Evolutionary conservation across 2,797 vertebrate species (phyloP).

Genomic region (Mionectes olivaceus): DNA sequence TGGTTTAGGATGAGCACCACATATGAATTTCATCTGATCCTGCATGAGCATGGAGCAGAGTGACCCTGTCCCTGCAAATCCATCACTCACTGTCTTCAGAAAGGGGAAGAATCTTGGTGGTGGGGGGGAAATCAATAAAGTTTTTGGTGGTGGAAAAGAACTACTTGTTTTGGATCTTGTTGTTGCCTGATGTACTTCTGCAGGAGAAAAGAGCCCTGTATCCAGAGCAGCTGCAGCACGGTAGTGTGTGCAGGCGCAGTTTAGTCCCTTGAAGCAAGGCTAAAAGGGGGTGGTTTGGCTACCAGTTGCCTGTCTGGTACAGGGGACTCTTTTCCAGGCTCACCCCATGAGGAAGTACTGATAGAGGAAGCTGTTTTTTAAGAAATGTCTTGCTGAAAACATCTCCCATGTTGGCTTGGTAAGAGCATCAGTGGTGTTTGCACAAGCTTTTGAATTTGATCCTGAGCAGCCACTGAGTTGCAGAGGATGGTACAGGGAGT

Average conservation of each 20-base stretch:
- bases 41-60: neutral
- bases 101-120: neutral
- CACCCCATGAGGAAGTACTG: neutral
- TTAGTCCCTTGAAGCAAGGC: neutral
- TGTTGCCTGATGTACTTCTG: neutral
- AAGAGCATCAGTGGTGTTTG: neutral
- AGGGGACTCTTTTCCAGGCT: neutral
- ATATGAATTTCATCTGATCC: neutral
- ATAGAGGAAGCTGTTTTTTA: neutral
- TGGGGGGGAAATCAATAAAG: neutral
- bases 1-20: neutral
- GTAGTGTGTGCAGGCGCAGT: fast-evolving
- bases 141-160: neutral
- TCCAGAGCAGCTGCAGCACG: neutral
- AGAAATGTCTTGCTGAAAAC: neutral
- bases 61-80: neutral
- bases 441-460: neutral
- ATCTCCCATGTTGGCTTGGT: neutral
- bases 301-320: neutral
- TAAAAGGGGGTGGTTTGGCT: neutral
- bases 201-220: neutral
- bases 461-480: neutral
- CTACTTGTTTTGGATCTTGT: neutral
- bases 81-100: fast-evolving
- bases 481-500: neutral